Conservation (phyloP, 2,888 invertebrate species). For the Stenodera caucasica region DNA sequence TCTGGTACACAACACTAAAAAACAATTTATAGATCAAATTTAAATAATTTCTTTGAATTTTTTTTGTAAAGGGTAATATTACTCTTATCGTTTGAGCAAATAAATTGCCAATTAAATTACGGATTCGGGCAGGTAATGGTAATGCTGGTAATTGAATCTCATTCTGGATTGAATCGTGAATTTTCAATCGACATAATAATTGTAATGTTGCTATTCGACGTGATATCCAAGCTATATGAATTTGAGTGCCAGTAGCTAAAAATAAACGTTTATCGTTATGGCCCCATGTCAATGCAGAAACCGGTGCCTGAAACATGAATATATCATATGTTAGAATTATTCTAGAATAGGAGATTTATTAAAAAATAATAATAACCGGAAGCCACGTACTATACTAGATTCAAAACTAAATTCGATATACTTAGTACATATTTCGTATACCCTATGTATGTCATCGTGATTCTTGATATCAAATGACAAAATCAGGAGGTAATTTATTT, state of each 20-base stretch:
- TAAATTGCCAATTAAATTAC: slow-evolving; percentile 80
- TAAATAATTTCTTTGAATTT: no score
- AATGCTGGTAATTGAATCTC: slow-evolving; percentile 76
- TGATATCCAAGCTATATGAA: slow-evolving; percentile 93
- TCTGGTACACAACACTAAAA: slow-evolving; percentile 92
- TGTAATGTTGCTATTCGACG: slow-evolving; percentile 88
- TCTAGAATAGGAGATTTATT: no score
- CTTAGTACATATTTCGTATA: no score
- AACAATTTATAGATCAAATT: no score
- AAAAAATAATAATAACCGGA: no score
- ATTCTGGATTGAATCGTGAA: slow-evolving; percentile 72
- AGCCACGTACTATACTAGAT: no score
- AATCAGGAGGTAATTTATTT: no score
- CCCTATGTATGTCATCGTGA: no score
- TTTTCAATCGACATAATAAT: slow-evolving; percentile 80
- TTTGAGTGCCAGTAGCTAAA: slow-evolving; percentile 87
- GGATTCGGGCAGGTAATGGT: slow-evolving; percentile 85
- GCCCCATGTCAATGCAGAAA: slow-evolving; percentile 96
- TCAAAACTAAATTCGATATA: no score
- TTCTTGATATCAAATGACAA: no score
- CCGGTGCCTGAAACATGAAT: slow-evolving; percentile 74
- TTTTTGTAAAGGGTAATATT: no score
- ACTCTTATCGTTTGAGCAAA: slow-evolving; percentile 94
- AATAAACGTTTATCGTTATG: slow-evolving; percentile 96
- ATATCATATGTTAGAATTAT: no score